A percentile compares a stretch with the other conserved stretches of the same genome.
phyloP scores from a whole-genome alignment of 2,888 invertebrate species.

The Drosophila colorata region DNA sequence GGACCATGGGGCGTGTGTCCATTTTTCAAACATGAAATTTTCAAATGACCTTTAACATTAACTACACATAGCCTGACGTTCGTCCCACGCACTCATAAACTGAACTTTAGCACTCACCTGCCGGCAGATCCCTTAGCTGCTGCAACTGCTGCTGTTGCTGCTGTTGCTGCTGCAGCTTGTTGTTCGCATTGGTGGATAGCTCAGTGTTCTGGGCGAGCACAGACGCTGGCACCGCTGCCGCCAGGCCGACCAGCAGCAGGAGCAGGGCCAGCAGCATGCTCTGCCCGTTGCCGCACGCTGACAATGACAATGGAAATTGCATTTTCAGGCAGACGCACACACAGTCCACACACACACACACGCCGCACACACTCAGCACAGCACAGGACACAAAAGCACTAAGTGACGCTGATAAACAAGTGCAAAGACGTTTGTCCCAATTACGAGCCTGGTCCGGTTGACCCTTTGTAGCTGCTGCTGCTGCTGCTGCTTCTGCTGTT shows the following conservation, averaged over 20 bases:
- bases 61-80: constrained; percentile 48
- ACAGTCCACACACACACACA: constrained; percentile 1
- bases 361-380: constrained; percentile 1
- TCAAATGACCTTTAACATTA: constrained; percentile 78
- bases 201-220: constrained; percentile 84
- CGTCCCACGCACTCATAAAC: constrained; percentile 42
- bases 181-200: constrained; percentile 76
- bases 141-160: constrained; percentile 59
- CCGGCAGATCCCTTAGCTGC: constrained; percentile 65
- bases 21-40: constrained; percentile 73
- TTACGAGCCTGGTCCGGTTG: constrained; percentile 36
- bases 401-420: constrained; percentile 24
- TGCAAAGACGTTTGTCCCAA: constrained; percentile 35
- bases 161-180: constrained; percentile 64
- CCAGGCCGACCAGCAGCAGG: constrained; percentile 58
- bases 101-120: constrained; percentile 74
- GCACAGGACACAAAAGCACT: not conserved
- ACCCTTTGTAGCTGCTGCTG: constrained; percentile 28
- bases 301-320: constrained; percentile 49
- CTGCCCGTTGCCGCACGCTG: constrained; percentile 21
- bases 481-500: constrained; percentile 11
- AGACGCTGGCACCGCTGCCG: constrained; percentile 84
- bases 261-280: constrained; percentile 59
- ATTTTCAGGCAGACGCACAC: constrained; percentile 33
- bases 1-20: constrained; percentile 37